Conservation (phyloP, 1,140 invertebrate genomes). For the Drosophila kurseongensis region DNA sequence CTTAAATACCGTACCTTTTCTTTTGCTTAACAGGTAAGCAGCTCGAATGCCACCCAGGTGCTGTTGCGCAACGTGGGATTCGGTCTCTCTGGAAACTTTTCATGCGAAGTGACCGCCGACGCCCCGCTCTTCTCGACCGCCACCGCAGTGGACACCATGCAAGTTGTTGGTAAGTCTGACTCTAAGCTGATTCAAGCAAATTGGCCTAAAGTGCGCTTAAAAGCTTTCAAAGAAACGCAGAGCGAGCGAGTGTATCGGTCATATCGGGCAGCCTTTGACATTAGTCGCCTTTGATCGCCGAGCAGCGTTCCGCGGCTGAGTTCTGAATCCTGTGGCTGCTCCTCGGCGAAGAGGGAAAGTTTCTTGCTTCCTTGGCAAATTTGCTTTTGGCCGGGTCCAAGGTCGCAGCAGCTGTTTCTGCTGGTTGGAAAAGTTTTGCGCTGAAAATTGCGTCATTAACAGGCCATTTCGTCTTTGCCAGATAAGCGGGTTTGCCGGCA, state of each 20-base stretch:
- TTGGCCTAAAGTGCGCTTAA: conserved; percentile 61
- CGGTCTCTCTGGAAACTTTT: conserved; percentile 91
- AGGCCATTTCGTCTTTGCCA: conserved; percentile 65
- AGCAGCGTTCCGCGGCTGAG: conserved; percentile 32
- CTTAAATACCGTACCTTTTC: conserved; percentile 70
- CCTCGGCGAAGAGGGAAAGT: conserved; percentile 30
- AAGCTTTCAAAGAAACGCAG: conserved; percentile 24
- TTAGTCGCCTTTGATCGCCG: conserved; percentile 22
- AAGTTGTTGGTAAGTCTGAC: conserved; percentile 90
- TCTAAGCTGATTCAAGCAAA: conserved; percentile 50
- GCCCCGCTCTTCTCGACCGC: conserved; percentile 90
- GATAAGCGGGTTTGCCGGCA: conserved; percentile 45
- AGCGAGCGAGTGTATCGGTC: conserved; percentile 39
- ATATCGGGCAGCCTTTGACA: conserved; percentile 53
- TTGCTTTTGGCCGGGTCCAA: conserved; percentile 49
- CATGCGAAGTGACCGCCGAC: conserved; percentile 94
- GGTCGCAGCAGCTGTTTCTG: conserved; percentile 43
- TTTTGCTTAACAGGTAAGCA: conserved; percentile 85
- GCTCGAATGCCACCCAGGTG: conserved; percentile 92
- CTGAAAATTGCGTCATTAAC: conserved; percentile 79
- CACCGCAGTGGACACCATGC: conserved; percentile 87
- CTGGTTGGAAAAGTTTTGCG: conserved; percentile 48
- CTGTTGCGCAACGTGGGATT: conserved; percentile 90
- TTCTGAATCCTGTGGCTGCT: conserved; percentile 30
- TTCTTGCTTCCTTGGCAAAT: conserved; percentile 53